Percentiles rank a stretch among this genome's conserved stretches.
phyloP scores from a whole-genome alignment of 2,113 vertebrate species.

The Azemiops feae region DNA sequence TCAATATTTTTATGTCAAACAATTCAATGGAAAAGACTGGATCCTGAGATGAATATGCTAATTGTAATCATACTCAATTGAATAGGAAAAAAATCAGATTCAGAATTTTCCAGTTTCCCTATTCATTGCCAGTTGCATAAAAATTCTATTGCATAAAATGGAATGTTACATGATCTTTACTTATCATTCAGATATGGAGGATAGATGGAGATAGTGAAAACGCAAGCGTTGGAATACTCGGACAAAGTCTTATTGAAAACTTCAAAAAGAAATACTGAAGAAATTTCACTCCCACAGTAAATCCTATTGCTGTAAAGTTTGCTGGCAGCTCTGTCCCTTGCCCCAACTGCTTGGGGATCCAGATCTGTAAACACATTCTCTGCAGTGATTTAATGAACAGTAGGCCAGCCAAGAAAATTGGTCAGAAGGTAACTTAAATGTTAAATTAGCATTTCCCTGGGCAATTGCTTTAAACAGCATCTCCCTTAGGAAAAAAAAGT shows the following conservation, averaged over 20 bases:
- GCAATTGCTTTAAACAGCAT: neutral
- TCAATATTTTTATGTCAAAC: neutral
- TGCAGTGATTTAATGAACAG: constrained; percentile 46
- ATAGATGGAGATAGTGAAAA: constrained; percentile 20
- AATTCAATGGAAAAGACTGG: neutral
- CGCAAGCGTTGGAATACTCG: constrained; percentile 26
- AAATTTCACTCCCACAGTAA: constrained; percentile 38
- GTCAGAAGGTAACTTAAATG: constrained; percentile 23
- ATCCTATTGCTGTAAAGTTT: constrained; percentile 33
- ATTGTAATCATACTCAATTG: neutral
- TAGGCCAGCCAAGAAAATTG: constrained; percentile 14
- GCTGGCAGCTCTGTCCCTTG: constrained; percentile 28
- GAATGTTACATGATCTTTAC: neutral
- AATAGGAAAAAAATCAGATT: neutral
- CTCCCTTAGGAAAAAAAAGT: neutral
- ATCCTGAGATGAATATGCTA: neutral
- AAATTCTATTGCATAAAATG: neutral
- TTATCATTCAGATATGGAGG: constrained; percentile 26
- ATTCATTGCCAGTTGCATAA: neutral
- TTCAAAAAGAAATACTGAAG: neutral
- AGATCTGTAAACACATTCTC: constrained; percentile 49
- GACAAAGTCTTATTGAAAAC: neutral
- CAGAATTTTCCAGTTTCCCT: neutral
- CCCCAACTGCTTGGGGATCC: neutral
- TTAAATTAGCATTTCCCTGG: constrained; percentile 53